These are phyloP conservation scores for Pseudochaenichthys georgianus DNA, from an alignment of 2,797 vertebrate genomes.

Conservation along the genomic window DNA sequence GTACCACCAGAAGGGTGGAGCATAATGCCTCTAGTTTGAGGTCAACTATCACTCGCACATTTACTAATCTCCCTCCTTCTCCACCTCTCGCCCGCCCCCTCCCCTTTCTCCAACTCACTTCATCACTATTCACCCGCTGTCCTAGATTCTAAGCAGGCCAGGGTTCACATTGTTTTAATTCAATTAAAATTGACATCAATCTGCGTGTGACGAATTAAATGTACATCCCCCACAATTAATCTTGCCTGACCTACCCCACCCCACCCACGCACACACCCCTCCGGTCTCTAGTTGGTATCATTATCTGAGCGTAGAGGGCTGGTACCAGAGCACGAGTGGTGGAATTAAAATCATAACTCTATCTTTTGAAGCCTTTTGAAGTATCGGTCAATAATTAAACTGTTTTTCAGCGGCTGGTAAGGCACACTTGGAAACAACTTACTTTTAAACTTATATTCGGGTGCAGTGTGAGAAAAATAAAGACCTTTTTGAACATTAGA, in stretches of 20 bases:
- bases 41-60: slow-evolving; percentile 68
- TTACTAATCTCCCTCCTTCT: slow-evolving; percentile 62
- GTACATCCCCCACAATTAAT: slow-evolving; percentile 82
- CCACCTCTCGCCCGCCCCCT: slow-evolving; percentile 36
- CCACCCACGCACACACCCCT: slow-evolving; percentile 52
- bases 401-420: slow-evolving; percentile 28
- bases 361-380: slow-evolving; percentile 66
- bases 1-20: slow-evolving; percentile 33
- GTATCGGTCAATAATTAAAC: slow-evolving; percentile 63
- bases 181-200: slow-evolving; percentile 84
- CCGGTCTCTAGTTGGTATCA: slow-evolving; percentile 61
- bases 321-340: slow-evolving; percentile 39
- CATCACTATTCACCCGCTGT: slow-evolving; percentile 77
- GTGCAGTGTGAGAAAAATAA: too few species aligned
- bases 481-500: too few species aligned
- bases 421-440: slow-evolving; percentile 32
- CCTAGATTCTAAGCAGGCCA: slow-evolving; percentile 67
- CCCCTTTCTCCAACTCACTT: slow-evolving; percentile 50
- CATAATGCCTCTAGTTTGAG: slow-evolving; percentile 66
- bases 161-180: slow-evolving; percentile 83
- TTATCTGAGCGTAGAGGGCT: slow-evolving; percentile 62
- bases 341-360: slow-evolving; percentile 67
- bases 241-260: slow-evolving; percentile 66
- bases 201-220: slow-evolving; percentile 82
- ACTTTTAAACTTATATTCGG: slow-evolving; percentile 3